Conservation (phyloP, 2,113 vertebrate species). For the Calidris pygmaea region DNA sequence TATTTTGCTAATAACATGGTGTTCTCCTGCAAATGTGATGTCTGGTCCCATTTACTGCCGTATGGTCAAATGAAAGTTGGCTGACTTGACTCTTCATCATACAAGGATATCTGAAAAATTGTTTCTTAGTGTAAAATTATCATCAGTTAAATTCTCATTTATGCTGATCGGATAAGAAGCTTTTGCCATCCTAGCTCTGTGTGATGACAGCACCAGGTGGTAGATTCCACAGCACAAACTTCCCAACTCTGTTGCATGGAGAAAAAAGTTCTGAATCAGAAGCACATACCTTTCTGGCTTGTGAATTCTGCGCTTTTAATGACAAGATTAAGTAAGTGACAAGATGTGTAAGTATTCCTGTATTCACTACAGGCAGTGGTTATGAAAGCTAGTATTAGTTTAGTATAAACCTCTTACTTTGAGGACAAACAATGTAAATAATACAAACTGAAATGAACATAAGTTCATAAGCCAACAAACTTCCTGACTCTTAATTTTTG, state of each 20-base stretch:
- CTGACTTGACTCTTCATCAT: background rate
- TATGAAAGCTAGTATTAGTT: background rate
- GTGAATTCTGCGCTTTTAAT: background rate
- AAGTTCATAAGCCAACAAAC: background rate
- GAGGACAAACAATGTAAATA: background rate
- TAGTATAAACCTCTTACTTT: background rate
- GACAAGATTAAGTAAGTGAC: background rate
- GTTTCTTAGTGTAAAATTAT: background rate
- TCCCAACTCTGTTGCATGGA: background rate
- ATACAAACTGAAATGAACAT: background rate
- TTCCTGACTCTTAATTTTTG: background rate
- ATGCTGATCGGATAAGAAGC: background rate
- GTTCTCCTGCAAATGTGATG: background rate
- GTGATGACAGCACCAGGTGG: background rate
- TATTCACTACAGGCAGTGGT: background rate
- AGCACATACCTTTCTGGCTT: rapidly evolving
- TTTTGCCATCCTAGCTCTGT: background rate
- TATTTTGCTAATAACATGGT: background rate
- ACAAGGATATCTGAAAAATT: background rate
- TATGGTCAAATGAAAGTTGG: background rate
- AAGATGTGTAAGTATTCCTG: background rate
- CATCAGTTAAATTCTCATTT: background rate
- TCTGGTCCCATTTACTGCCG: background rate
- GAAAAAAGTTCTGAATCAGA: background rate
- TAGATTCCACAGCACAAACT: background rate